phyloP scores from a whole-genome alignment of 2,113 vertebrate species.

The Cynopterus brachyotis region DNA sequence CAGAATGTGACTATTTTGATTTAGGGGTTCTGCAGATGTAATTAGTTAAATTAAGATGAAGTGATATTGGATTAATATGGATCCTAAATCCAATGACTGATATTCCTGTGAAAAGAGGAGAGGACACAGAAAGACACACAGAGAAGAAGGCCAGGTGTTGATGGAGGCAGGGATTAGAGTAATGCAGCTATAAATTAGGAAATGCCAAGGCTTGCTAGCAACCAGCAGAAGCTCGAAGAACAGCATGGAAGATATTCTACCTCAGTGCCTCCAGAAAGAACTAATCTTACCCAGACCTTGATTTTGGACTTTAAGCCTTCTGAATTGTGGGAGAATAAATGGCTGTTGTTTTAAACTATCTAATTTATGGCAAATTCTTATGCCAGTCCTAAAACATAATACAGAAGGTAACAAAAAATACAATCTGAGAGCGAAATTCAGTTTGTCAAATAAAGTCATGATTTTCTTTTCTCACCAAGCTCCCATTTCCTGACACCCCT shows the following conservation, averaged over 20 bases:
- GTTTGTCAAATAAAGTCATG: not conserved
- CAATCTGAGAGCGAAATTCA: not conserved
- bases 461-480: not conserved
- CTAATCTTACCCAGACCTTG: not conserved
- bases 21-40: not conserved
- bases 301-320: not conserved
- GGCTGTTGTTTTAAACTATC: not conserved
- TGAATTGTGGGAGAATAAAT: not conserved
- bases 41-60: not conserved
- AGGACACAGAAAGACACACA: not conserved
- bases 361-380: not conserved
- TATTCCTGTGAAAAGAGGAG: not conserved
- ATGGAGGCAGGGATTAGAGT: not conserved
- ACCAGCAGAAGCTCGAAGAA: not conserved
- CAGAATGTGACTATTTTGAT: not conserved
- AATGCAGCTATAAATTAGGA: not conserved
- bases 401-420: not conserved
- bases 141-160: not conserved
- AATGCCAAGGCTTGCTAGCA: no score
- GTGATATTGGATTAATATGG: not conserved
- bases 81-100: not conserved
- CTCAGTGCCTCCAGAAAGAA: not conserved
- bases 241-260: not conserved
- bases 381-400: not conserved
- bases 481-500: not conserved